Conservation (phyloP, 2,113 vertebrate species). For the Callospermophilus lateralis region DNA sequence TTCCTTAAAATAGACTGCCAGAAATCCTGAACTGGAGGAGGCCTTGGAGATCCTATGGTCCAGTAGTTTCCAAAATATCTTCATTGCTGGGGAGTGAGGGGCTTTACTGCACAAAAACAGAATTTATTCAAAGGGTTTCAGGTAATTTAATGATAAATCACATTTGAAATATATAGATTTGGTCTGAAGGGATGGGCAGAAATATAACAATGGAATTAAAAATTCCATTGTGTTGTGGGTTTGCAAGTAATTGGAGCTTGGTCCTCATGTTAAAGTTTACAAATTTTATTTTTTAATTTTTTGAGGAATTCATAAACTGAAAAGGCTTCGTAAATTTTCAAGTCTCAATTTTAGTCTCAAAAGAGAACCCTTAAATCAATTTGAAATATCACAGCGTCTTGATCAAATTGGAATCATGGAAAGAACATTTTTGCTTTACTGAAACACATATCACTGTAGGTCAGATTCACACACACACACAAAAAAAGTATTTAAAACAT, state of each 20-base stretch:
- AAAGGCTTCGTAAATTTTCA: neutral
- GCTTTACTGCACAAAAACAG: neutral
- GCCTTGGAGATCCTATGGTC: neutral
- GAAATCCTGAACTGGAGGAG: slow-evolving; percentile 41
- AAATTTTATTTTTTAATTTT: neutral
- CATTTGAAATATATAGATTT: slow-evolving; percentile 29
- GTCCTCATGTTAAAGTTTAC: neutral
- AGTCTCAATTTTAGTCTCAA: neutral
- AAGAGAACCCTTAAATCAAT: neutral
- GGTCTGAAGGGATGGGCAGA: neutral
- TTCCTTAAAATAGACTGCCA: slow-evolving; percentile 58
- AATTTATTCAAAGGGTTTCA: neutral
- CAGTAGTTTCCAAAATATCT: neutral
- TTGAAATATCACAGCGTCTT: neutral
- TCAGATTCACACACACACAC: neutral
- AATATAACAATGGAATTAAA: neutral
- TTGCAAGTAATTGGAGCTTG: neutral
- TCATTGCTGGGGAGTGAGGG: neutral
- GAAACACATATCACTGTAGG: neutral
- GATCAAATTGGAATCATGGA: neutral
- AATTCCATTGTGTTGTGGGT: neutral
- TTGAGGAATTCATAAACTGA: neutral
- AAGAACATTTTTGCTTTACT: slow-evolving; percentile 11
- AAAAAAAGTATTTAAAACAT: neutral
- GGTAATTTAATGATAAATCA: neutral